Evolutionary conservation across 2,888 invertebrate genomes (phyloP), one percentile per base, ranked within the genome.

Genomic region (Brenthis hecate): DNA sequence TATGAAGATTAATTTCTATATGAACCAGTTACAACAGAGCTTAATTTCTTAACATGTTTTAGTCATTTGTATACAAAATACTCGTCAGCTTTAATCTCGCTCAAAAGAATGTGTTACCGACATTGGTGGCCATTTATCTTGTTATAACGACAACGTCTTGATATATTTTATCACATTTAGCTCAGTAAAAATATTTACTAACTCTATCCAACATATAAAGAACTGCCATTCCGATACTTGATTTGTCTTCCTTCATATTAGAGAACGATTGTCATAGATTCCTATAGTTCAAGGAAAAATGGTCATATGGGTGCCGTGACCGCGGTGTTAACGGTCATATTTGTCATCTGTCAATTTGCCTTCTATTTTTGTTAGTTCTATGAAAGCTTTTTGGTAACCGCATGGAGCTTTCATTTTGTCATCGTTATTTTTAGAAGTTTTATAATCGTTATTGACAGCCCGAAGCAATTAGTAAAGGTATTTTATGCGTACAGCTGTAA

Each of bases 321-420:
- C 84, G 83, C 80, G 80, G 89, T 90, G 90, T 87, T 89, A 91
- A 90, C 88, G 86, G 83, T 83, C 89, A 82, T 89, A 92, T 92
- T 92, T 92, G 91, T 92, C 92, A 92, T 89, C 89, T 91, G 92
- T 92, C 92, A 91, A 91, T 90, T 91, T 88, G 84, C 85, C 88
- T 85, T 91, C 88, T 92, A 91, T 91, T 91, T 91, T 81, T 81
- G 89, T 89, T 82, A 86, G 86, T 87, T 85, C 82, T 87, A 86
- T 88, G 87, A 90, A 91, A 92, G 91, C 86, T 85, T 86, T 88
- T 84, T 82, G 85, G 87, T 85, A 81, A 85, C 83, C 79, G 84
- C 83, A 82, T 80, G 85, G 80, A 85, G 86, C 77, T 81, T 78
- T 82, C 86, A 83, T 88, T 88, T 87, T 88, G 84, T 89, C 87